Evolutionary conservation across 2,113 vertebrate species (phyloP), one percentile per base, ranked within the genome.

Genomic region (Tupaia chinensis): DNA sequence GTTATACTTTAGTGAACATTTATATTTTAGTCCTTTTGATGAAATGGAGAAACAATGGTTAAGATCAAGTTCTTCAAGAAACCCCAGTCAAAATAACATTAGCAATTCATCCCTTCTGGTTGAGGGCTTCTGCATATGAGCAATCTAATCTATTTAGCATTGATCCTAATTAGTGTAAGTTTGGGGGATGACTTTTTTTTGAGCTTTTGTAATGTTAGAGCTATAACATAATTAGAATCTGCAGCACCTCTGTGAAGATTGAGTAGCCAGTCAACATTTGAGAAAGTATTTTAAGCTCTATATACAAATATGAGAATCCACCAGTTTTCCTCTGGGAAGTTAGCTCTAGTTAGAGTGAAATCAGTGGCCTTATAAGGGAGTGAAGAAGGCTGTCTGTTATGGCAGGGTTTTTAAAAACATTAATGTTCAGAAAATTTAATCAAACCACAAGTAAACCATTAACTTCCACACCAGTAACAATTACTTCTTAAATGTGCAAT

Each of bases 341-440:
- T 93, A 63, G 32, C 22, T 86, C 17, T 85, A 22, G 27, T 44
- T 32, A 74, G 74, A 66, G 68, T 61, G 58, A 44, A 89, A 78
- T 56, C 17, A 81, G 53, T 29, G 17, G 15, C 7, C 60, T 2
- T 56, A 13, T 54, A 32, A 86, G 5, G 77, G n/a, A 96, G 12
- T 73, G 17, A 63, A 54, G 34, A 25, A 77, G 77, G 19, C 23
- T 5, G 87, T 87, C 34, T 76, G 29, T 79, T 81, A 63, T 23
- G 58, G 20, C 5, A 90, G 6, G 32, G 87, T 90, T 95, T n/a
- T 74, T 69, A 93, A 83, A 88, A 63, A 44, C n/a, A 77, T 76
- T 91, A 80, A 97, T 92, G 56, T 87, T 34, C 70, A 80, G 74
- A 89, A 95, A 95, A 87, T 12, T 9, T 93, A 87, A 95, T 89